Conservation (phyloP, 2,113 vertebrate species). For the Hyperoodon ampullatus region DNA sequence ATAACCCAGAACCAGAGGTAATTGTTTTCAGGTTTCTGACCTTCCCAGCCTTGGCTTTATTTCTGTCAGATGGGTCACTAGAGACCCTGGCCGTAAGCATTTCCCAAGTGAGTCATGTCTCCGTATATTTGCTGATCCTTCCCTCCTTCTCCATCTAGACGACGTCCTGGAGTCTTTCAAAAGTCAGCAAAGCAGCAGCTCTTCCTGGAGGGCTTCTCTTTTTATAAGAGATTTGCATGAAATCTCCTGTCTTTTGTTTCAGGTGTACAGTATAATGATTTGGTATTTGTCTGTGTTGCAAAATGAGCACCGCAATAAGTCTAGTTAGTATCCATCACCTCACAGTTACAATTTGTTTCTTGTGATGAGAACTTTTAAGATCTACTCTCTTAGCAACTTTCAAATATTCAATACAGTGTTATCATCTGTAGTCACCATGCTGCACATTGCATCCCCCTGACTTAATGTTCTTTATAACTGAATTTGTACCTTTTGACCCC, state of each 20-base stretch:
- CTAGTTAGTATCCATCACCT: not conserved
- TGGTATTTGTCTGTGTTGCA: not conserved
- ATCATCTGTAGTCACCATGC: not conserved
- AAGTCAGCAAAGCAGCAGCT: not conserved
- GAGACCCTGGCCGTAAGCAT: not conserved
- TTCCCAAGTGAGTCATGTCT: not conserved
- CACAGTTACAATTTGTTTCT: not conserved
- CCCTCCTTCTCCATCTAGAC: not conserved
- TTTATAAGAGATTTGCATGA: not conserved
- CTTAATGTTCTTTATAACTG: not conserved
- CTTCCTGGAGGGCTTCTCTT: not conserved
- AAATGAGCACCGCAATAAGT: not conserved
- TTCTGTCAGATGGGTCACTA: not conserved
- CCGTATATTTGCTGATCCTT: rapidly evolving
- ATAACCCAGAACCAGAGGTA: not conserved
- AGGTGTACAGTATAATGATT: not conserved
- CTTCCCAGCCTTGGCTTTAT: not conserved
- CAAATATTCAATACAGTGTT: rapidly evolving
- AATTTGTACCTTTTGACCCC: not conserved
- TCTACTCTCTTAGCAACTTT: not conserved
- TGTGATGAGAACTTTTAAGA: not conserved
- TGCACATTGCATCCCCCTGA: not conserved
- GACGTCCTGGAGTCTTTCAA: not conserved
- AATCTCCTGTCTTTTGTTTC: not conserved
- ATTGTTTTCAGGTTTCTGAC: not conserved